Conservation (phyloP, 1,140 invertebrate genomes). For the Caenorhabditis remanei region DNA sequence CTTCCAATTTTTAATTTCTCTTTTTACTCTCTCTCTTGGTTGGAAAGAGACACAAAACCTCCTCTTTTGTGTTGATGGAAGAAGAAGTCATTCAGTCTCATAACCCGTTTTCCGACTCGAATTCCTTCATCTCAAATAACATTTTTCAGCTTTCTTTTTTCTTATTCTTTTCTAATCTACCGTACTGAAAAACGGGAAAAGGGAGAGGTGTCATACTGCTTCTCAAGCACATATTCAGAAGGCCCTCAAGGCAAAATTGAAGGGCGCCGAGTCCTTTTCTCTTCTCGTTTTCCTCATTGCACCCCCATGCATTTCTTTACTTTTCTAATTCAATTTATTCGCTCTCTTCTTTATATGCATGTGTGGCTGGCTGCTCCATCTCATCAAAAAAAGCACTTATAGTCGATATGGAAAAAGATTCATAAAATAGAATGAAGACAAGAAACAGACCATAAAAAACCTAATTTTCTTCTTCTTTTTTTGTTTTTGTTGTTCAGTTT, state of each 20-base stretch:
- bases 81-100: background rate
- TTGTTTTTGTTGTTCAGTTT: constrained; percentile 3
- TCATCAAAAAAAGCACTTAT: constrained; percentile 43
- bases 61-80: too few species aligned
- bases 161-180: background rate
- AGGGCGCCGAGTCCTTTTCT: constrained; percentile 40
- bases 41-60: background rate
- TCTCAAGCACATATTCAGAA: constrained; percentile 48
- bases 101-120: background rate
- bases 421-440: background rate
- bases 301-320: constrained; percentile 25
- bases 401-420: background rate
- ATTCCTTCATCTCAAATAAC: background rate
- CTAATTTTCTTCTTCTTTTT: background rate
- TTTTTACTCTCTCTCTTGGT: background rate
- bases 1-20: constrained; percentile 46
- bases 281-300: constrained; percentile 17
- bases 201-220: constrained; percentile 30
- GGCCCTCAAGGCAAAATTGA: constrained; percentile 48
- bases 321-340: constrained; percentile 53
- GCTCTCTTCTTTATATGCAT: constrained; percentile 28
- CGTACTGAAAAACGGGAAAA: constrained; percentile 7
- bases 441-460: background rate
- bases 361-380: background rate
- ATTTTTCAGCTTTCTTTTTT: background rate